phyloP scores from a whole-genome alignment of 2,113 vertebrate species.

The Sapayoa aenigma region DNA sequence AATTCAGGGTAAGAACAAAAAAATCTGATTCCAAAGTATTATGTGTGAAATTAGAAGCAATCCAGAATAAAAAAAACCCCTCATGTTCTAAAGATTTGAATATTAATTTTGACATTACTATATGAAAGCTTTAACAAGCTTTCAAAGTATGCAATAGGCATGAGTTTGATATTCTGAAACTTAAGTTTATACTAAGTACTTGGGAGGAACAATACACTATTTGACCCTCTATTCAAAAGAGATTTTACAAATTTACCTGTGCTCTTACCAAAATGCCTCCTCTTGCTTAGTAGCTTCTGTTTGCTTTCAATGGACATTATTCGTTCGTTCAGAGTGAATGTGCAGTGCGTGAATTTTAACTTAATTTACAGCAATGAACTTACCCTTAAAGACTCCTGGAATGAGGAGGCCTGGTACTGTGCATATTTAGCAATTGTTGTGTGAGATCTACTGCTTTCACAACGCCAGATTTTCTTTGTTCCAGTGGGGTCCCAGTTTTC shows the following conservation, averaged over 20 bases:
- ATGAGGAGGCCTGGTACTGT: slow-evolving; percentile 97
- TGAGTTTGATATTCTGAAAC: not conserved
- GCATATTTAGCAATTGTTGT: slow-evolving; percentile 97
- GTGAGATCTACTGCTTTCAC: slow-evolving; percentile 95
- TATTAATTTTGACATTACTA: not conserved
- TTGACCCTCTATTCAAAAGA: not conserved
- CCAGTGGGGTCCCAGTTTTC: slow-evolving; percentile 97
- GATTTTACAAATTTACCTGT: not conserved
- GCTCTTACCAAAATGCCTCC: not conserved
- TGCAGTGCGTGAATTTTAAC: not conserved
- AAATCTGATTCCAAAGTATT: not conserved
- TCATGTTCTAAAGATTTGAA: not conserved
- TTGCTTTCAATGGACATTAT: not conserved
- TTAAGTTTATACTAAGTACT: not conserved
- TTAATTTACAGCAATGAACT: slow-evolving; percentile 40
- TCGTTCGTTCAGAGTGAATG: not conserved
- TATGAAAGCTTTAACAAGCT: not conserved
- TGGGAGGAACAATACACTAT: not conserved
- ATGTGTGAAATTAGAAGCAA: not conserved
- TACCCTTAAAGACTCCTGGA: slow-evolving; percentile 97
- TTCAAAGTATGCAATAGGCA: not conserved
- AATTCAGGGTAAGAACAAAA: not conserved
- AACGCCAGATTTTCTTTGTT: slow-evolving; percentile 95
- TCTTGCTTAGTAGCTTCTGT: not conserved
- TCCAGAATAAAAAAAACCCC: not conserved